Conservation (phyloP, 2,113 vertebrate genomes). For the Oceanodroma tethys region DNA sequence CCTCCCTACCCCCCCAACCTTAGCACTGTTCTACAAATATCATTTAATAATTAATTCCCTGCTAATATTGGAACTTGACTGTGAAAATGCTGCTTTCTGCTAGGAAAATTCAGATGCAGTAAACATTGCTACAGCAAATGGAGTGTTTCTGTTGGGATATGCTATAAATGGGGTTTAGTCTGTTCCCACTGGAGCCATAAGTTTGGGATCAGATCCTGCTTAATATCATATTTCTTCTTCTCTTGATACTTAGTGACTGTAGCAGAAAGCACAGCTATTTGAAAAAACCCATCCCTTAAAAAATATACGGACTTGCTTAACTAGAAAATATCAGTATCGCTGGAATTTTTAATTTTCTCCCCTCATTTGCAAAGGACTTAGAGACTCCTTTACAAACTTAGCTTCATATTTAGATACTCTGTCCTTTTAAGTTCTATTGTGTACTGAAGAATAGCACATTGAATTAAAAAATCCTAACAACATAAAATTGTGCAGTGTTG, state of each 20-base stretch:
- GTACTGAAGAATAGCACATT: background rate
- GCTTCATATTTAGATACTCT: background rate
- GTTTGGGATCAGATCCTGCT: slow-evolving; percentile 46
- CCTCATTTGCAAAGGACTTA: background rate
- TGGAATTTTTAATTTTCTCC: background rate
- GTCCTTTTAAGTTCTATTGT: background rate
- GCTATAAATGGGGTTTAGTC: slow-evolving; percentile 15
- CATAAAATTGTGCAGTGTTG: background rate
- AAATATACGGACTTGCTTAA: background rate
- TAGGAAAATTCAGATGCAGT: slow-evolving; percentile 20
- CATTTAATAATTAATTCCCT: background rate
- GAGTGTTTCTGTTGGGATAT: slow-evolving; percentile 35
- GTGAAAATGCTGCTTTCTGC: slow-evolving; percentile 36
- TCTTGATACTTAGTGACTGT: slow-evolving; percentile 12
- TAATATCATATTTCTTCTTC: slow-evolving; percentile 55
- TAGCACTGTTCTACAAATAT: background rate
- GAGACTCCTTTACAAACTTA: background rate
- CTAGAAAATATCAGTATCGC: background rate
- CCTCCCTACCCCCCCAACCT: rapidly evolving
- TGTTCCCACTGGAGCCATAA: slow-evolving; percentile 28
- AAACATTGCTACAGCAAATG: slow-evolving; percentile 18
- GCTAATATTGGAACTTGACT: background rate
- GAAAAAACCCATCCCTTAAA: background rate
- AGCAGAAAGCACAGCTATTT: background rate
- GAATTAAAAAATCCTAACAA: slow-evolving; percentile 20